These are phyloP conservation scores for Eristalis intricaria DNA, from an alignment of 2,888 invertebrate genomes.

Conservation along the genomic window DNA sequence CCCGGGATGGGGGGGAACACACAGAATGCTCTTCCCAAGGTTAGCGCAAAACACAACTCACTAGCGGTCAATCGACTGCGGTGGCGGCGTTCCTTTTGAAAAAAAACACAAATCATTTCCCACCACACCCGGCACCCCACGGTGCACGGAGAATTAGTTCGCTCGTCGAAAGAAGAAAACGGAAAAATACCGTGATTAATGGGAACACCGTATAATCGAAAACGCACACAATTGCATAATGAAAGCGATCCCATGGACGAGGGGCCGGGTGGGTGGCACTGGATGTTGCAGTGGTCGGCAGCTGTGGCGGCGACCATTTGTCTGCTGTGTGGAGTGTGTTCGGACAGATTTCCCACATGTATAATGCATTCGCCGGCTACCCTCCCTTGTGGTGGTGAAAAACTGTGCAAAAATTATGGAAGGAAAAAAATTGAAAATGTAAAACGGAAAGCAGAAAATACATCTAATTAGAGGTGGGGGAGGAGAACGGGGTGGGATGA, in stretches of 20 bases:
- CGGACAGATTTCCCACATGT: constrained; percentile 44
- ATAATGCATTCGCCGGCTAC: constrained; percentile 12
- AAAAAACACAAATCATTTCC: constrained; percentile 24
- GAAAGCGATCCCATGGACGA: constrained; percentile 28
- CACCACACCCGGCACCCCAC: not conserved
- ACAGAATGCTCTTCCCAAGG: constrained; percentile 33
- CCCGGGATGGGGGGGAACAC: not conserved
- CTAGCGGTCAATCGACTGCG: constrained; percentile 32
- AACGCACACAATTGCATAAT: constrained; percentile 46
- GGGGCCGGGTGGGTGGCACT: constrained; percentile 6
- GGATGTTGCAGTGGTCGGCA: constrained; percentile 19
- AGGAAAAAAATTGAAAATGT: not conserved
- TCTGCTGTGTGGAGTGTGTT: constrained; percentile 51
- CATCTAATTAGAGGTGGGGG: constrained; percentile 3
- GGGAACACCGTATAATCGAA: constrained; percentile 30
- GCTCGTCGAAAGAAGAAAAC: constrained; percentile 33
- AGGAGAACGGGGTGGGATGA: too few species aligned
- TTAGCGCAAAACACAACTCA: constrained; percentile 9
- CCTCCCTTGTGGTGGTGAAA: not conserved
- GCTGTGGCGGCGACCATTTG: constrained; percentile 54
- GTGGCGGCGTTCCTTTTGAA: constrained; percentile 49
- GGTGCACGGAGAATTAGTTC: not conserved
- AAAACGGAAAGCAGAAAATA: constrained; percentile 11
- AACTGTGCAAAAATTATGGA: constrained; percentile 20
- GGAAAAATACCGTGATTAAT: constrained; percentile 65